phyloP scores from a whole-genome alignment of 1,140 invertebrate species.

The Trichonephila clavipes region DNA sequence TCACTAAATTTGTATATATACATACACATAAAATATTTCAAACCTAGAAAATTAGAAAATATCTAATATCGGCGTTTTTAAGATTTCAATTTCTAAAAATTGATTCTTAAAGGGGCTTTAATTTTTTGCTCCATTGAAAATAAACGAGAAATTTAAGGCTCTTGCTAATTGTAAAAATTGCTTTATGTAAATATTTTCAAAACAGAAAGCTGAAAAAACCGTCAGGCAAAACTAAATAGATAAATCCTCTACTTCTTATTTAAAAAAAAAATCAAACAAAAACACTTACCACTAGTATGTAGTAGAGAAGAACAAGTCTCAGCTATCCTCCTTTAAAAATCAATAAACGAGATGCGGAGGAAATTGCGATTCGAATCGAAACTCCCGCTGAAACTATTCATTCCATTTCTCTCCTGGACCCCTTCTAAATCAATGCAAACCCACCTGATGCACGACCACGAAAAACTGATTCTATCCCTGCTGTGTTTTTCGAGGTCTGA shows the following conservation, averaged over 20 bases:
- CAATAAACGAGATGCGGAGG: not conserved
- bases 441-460: not conserved
- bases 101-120: too few relatives aligned
- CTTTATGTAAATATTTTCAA: too few relatives aligned
- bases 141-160: too few relatives aligned
- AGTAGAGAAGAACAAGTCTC: not conserved
- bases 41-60: too few relatives aligned
- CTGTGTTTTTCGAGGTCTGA: not conserved
- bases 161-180: too few relatives aligned
- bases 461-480: constrained; percentile 7
- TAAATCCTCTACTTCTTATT: not conserved
- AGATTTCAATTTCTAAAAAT: too few relatives aligned
- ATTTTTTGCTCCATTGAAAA: too few relatives aligned
- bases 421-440: not conserved
- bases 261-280: not conserved
- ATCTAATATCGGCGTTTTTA: too few relatives aligned
- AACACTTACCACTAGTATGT: not conserved
- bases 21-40: too few relatives aligned
- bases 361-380: not conserved
- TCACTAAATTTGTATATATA: too few relatives aligned
- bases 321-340: not conserved
- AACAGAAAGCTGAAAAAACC: too few relatives aligned
- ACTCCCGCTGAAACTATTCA: not conserved
- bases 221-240: not conserved
- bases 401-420: not conserved